Base-by-base conservation (phyloP, 2,888 invertebrate species). In the Steinernema scapterisci region DNA sequence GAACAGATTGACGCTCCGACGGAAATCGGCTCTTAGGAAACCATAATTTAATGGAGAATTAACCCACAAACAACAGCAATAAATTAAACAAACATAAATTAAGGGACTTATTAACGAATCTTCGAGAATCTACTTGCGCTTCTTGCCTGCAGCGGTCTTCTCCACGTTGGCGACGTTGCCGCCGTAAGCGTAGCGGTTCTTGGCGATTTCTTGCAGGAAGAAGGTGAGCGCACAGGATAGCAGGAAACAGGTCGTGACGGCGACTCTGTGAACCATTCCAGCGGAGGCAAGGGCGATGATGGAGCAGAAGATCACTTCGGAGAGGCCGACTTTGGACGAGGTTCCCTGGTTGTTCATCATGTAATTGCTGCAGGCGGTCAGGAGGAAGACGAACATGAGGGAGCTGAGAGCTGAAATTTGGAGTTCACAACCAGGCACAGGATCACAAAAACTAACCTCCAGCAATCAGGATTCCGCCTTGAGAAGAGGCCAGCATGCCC, bases 321-420 rank as follows among this genome's bases (percentile, higher is more conserved):
- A 19, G 11, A 83, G 74, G 16, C 81, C 81, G 31, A 25, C 31
- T 63, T 27, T 63, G 25, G 81, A 80, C 43, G 74, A 74, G 11
- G 13, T 31, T 54, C 43, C 52, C 16, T 43, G 25, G 21, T 72
- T 27, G 27, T n/a, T 31, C 81, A 84, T 82, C 72, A 81, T 77
- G 27, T 75, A 71, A 73, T 82, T 82, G 73, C 77, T 76, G 44
- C 83, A 73, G 45, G 78, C 75, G 43, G 80, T 83, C 27, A 82
- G 63, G 25, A 75, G 19, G 73, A 82, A 84, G 25, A 78, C 72
- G 75, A 83, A 82, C 25, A 84, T 74, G 44, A 80, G 19, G 9
- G 83, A 72, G 13, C 82, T 79, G 23, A 82, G 44, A 5, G 72
- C 78, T 78, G 45, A 13, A 76, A 74, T n/a, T n/a, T 9, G 51